Evolutionary conservation across 2,797 vertebrate species (phyloP), one percentile per base, ranked within the genome.

Genomic region (Protonibea diacanthus): DNA sequence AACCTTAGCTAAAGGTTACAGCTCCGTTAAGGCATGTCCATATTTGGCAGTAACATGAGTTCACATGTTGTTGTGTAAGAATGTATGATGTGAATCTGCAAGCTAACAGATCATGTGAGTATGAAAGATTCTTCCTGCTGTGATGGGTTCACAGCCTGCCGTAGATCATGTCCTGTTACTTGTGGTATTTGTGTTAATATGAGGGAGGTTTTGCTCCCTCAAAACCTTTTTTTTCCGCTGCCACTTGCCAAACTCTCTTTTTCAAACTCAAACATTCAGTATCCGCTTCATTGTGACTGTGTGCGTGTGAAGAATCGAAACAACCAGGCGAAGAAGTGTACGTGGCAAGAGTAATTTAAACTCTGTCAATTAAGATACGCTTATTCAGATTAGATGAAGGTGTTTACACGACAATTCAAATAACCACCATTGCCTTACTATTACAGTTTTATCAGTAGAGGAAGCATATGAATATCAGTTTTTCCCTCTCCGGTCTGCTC

Each of bases 111-210:
- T 62, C 40, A 57, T 23, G 3, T 3, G 11, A 52, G 58, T 23
- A 33, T 20, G n/a, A 71, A 4, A 33, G 11, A 25, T 48, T 15
- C 33, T 21, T 47, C 9, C 38, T 42, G 23, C 52, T 3, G 33
- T n/a, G 5, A 64, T 78, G 12, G 8, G 49, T 27, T 25, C 45
- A 58, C 52, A 42, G 33, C 17, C 33, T n/a, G 18, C 20, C 23
- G 20, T 5, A 18, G 23, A 33, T 18, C 5, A 59, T 17, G 13
- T 66, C 51, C 4, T 57, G 3, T 61, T 29, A 13, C 5, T 72
- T 42, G 48, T 68, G 66, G 44, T 42, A 56, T 72, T 80, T 68
- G 38, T 71, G 64, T 12, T 60, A 27, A 56, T 59, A 51, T 55
- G 14, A 40, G 27, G 14, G 18, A 44, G 12, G 7, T 48, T 67